These are phyloP conservation scores for Bubalus kerabau DNA, from an alignment of 2,113 vertebrate species.

Conservation along the genomic window DNA sequence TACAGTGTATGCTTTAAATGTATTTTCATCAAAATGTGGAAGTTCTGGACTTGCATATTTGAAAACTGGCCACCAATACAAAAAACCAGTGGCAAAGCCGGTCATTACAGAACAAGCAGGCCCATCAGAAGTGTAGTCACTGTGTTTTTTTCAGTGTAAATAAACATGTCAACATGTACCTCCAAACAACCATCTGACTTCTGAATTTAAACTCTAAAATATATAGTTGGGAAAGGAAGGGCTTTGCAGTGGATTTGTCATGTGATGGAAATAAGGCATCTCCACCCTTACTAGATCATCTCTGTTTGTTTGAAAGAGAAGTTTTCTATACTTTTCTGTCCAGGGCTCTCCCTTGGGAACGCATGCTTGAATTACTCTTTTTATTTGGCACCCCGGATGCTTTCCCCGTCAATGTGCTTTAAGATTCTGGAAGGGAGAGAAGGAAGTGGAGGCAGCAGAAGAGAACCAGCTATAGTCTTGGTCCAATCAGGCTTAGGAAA, in stretches of 20 bases:
- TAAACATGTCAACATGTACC: background rate
- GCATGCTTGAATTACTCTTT: background rate
- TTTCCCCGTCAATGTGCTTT: background rate
- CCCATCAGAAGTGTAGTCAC: background rate
- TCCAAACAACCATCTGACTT: background rate
- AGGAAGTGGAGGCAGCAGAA: background rate
- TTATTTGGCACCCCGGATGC: background rate
- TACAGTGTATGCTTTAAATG: background rate
- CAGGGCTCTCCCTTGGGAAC: background rate
- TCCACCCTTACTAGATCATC: background rate
- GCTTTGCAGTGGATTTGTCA: background rate
- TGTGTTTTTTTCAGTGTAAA: background rate
- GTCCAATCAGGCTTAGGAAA: background rate
- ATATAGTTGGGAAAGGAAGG: background rate
- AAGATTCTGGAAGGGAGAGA: background rate
- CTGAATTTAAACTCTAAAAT: background rate
- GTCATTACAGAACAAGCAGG: background rate
- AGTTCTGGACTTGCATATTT: background rate
- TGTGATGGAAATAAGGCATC: background rate
- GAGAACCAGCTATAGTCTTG: background rate
- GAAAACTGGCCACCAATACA: background rate
- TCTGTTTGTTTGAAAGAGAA: background rate
- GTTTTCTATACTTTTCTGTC: background rate
- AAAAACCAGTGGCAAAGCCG: background rate
- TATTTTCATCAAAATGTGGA: background rate